Percentiles rank a stretch among this genome's conserved stretches.
phyloP scores from a whole-genome alignment of 2,888 invertebrate genomes.

The Odontothrips loti region DNA sequence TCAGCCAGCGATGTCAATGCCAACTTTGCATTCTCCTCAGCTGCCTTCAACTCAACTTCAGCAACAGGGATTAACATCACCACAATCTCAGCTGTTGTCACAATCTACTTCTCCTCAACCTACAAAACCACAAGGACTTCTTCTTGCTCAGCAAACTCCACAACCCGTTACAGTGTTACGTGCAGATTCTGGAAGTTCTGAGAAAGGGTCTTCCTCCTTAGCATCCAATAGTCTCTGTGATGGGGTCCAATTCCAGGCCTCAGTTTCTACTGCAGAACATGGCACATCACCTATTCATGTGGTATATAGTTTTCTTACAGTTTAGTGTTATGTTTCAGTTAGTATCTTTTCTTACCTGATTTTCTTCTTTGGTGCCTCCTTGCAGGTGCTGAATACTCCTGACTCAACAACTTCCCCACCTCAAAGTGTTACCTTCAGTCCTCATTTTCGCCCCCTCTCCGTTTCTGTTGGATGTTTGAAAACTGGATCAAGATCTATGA shows the following conservation, averaged over 20 bases:
- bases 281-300: slow-evolving; percentile 43
- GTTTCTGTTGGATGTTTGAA: neutral
- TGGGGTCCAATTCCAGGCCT: neutral
- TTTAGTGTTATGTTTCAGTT: slow-evolving; percentile 34
- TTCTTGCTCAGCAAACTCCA: neutral
- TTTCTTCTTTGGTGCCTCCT: neutral
- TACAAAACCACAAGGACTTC: neutral
- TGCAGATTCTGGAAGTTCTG: neutral
- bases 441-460: neutral
- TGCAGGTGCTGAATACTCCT: slow-evolving; percentile 37
- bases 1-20: neutral
- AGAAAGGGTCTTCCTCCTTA: neutral
- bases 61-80: neutral
- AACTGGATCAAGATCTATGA: neutral
- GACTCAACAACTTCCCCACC: neutral
- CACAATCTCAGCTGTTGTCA: slow-evolving; percentile 32
- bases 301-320: slow-evolving; percentile 37
- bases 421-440: neutral
- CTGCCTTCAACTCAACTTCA: neutral
- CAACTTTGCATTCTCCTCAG: slow-evolving; percentile 1
- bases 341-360: slow-evolving; percentile 33
- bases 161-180: neutral
- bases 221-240: neutral
- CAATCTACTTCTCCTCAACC: neutral
- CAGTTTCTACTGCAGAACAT: slow-evolving; percentile 34